A percentile compares a stretch with the other conserved stretches of the same genome.
Conservation (phyloP, 2,888 invertebrate species). For the Troides helena region DNA sequence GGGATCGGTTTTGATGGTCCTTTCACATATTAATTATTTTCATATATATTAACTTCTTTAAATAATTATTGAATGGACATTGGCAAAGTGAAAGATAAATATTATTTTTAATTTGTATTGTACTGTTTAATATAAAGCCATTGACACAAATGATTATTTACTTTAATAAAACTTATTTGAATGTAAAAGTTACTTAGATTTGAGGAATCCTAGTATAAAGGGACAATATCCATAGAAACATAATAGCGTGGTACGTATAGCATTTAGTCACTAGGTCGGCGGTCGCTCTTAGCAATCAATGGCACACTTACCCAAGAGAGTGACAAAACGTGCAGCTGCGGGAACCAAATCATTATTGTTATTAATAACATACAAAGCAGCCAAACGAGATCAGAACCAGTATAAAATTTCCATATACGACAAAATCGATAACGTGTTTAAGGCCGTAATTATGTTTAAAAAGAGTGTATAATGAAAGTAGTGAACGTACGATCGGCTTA, state of each 20-base stretch:
- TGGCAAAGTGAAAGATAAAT: too few species aligned
- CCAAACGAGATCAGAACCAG: slow-evolving; percentile 20
- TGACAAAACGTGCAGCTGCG: slow-evolving; percentile 51
- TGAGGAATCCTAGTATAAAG: too few species aligned
- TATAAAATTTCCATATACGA: slow-evolving; percentile 13
- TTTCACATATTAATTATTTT: too few species aligned
- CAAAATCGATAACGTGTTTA: slow-evolving; percentile 15
- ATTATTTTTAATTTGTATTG: too few species aligned
- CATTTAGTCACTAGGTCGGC: slow-evolving; percentile 61
- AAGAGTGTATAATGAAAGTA: slow-evolving; percentile 20
- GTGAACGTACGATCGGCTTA: slow-evolving; percentile 3
- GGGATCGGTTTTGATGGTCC: background rate
- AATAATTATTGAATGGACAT: too few species aligned
- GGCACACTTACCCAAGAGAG: slow-evolving; percentile 66
- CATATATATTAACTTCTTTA: too few species aligned
- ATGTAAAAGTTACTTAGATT: too few species aligned
- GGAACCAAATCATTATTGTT: slow-evolving; percentile 29
- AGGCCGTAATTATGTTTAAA: slow-evolving; percentile 13
- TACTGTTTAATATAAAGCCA: too few species aligned
- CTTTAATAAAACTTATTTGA: too few species aligned
- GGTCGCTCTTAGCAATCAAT: slow-evolving; percentile 46
- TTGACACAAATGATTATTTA: too few species aligned
- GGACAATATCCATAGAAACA: slow-evolving; percentile 10
- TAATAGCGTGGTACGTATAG: slow-evolving; percentile 40
- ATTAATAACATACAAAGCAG: slow-evolving; percentile 25